Evolutionary conservation across 2,113 vertebrate genomes (phyloP).

Genomic region (Phylloscopus whistleri): DNA sequence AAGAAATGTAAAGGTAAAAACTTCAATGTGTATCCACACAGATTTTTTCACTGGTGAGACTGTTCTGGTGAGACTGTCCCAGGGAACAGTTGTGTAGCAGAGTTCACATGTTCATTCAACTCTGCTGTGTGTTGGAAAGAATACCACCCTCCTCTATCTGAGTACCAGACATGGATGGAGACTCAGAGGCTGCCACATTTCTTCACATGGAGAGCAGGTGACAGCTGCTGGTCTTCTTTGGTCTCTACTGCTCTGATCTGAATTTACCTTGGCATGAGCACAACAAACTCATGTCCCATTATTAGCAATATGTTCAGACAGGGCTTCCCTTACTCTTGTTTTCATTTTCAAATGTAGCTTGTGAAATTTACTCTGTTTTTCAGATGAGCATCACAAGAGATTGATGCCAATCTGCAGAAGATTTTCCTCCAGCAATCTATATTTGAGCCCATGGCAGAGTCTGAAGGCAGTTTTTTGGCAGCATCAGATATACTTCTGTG

Average conservation of each 20-base stretch:
- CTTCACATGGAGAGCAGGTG: neutral
- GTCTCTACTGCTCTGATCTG: neutral
- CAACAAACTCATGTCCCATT: neutral
- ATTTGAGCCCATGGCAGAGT: neutral
- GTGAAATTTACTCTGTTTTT: conserved; percentile 38
- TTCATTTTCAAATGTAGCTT: conserved; percentile 19
- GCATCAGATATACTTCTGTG: neutral
- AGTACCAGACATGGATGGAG: neutral
- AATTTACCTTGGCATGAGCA: neutral
- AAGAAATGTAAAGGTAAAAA: neutral
- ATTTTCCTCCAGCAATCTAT: conserved; percentile 14
- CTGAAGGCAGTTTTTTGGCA: conserved; percentile 24
- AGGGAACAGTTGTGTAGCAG: neutral
- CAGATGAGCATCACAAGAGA: neutral
- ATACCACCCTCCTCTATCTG: neutral
- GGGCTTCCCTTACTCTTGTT: neutral
- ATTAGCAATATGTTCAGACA: neutral
- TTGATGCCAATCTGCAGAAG: neutral
- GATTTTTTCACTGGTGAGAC: neutral
- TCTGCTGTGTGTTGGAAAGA: neutral
- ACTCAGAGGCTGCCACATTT: neutral
- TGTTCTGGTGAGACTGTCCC: neutral
- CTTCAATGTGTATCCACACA: neutral
- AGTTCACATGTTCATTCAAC: neutral
- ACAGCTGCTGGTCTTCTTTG: neutral